phyloP scores from a whole-genome alignment of 2,888 invertebrate species.

The Oligia latruncula region DNA sequence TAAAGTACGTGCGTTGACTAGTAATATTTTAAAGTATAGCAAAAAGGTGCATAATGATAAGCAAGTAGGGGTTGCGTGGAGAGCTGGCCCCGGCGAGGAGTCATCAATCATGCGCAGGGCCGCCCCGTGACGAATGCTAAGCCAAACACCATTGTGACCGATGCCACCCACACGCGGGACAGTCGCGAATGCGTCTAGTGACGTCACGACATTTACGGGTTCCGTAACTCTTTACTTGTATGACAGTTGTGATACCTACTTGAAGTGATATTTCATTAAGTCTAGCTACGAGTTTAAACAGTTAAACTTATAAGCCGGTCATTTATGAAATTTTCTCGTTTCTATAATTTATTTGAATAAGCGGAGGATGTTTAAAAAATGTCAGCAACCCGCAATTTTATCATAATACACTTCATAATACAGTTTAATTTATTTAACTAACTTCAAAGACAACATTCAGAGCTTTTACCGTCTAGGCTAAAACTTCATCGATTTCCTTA shows the following conservation, averaged over 20 bases:
- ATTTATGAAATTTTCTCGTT: background rate
- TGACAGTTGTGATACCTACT: background rate
- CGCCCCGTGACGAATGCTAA: constrained; percentile 89
- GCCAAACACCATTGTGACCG: constrained; percentile 87
- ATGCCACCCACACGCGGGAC: constrained; percentile 83
- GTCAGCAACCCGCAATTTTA: background rate
- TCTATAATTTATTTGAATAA: no score
- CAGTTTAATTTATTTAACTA: background rate
- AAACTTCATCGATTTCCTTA: no score
- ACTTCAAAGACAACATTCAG: background rate
- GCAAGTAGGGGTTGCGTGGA: constrained; percentile 48
- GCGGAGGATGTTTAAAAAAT: background rate
- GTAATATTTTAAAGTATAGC: constrained; percentile 52
- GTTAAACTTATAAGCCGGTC: no score
- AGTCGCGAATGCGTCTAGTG: constrained; percentile 66
- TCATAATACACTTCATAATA: background rate
- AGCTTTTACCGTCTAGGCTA: no score
- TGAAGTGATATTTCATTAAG: background rate
- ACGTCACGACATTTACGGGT: constrained; percentile 35
- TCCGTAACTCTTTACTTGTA: constrained; percentile 37
- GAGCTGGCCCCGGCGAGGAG: constrained; percentile 40
- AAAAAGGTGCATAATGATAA: constrained; percentile 63
- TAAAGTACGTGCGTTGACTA: constrained; percentile 36
- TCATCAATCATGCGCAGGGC: constrained; percentile 84
- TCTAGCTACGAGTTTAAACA: background rate